These are phyloP conservation scores for Eidolon dupreanum DNA, from an alignment of 2,797 vertebrate species.

Conservation along the genomic window DNA sequence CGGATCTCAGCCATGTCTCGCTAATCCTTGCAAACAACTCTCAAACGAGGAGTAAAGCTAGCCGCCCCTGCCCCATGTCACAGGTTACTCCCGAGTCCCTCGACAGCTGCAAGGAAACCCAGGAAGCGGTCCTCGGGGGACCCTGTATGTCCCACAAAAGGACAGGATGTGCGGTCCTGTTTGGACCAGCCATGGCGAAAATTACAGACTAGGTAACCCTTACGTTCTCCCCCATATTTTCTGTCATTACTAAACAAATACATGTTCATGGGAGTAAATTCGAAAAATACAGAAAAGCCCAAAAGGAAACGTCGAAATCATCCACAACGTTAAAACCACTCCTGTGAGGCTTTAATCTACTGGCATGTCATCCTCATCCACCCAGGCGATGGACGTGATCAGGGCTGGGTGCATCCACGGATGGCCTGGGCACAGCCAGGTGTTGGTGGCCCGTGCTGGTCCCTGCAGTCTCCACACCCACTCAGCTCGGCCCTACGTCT, in stretches of 20 bases:
- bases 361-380: not conserved
- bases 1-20: not conserved
- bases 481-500: not conserved
- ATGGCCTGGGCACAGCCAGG: not conserved
- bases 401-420: not conserved
- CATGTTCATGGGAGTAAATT: not conserved
- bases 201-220: not conserved
- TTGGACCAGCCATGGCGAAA: not conserved
- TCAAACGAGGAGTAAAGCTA: not conserved
- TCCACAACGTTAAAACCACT: not conserved
- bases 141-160: fast-evolving
- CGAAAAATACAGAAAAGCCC: not conserved
- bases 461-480: too few species aligned
- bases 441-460: not conserved
- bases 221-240: not conserved
- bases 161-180: not conserved
- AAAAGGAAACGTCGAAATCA: not conserved
- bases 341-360: not conserved
- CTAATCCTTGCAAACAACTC: not conserved
- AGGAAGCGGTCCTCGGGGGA: fast-evolving
- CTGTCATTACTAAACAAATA: not conserved
- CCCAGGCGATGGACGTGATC: not conserved
- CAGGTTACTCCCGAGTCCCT: not conserved
- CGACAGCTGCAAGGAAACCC: not conserved
- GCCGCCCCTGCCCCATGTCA: not conserved